phyloP scores from a whole-genome alignment of 2,888 invertebrate genomes.

The Heliconius ismenius region DNA sequence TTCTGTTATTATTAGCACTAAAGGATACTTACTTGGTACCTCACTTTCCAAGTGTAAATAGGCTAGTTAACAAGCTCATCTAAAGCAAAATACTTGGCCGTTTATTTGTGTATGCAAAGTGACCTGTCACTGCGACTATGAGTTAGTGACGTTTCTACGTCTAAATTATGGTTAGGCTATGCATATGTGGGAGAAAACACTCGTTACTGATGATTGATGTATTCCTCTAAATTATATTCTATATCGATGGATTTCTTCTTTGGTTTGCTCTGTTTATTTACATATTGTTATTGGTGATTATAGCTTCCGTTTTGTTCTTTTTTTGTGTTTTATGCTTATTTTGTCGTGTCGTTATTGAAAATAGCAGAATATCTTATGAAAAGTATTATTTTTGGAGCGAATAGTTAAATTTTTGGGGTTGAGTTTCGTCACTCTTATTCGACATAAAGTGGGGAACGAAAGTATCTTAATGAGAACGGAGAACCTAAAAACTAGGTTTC shows the following conservation, averaged over 20 bases:
- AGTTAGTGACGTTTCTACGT: constrained; percentile 66
- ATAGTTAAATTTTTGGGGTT: too few relatives aligned
- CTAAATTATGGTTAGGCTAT: constrained; percentile 76
- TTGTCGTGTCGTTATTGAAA: too few relatives aligned
- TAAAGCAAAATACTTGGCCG: constrained; percentile 25
- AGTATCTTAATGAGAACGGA: too few relatives aligned
- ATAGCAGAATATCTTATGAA: too few relatives aligned
- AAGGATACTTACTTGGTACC: neutral
- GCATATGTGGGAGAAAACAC: constrained; percentile 73
- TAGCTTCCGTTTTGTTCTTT: constrained; percentile 5
- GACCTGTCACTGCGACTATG: constrained; percentile 67
- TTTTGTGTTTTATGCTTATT: too few relatives aligned
- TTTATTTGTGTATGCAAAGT: constrained; percentile 69
- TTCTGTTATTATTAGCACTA: too few relatives aligned
- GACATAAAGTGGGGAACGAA: too few relatives aligned
- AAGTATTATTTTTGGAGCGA: too few relatives aligned
- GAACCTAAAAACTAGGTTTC: too few relatives aligned
- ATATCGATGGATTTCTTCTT: constrained; percentile 36
- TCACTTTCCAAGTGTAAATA: constrained; percentile 36
- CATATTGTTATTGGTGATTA: constrained; percentile 13
- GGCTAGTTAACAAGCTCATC: constrained; percentile 44
- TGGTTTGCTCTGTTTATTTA: constrained; percentile 28
- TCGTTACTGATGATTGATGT: constrained; percentile 63
- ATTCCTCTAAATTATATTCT: constrained; percentile 47
- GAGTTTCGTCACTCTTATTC: rapidly evolving